Evolutionary conservation across 1,140 invertebrate genomes (phyloP), one percentile per base, ranked within the genome.

Genomic region (Caerostris darwini): DNA sequence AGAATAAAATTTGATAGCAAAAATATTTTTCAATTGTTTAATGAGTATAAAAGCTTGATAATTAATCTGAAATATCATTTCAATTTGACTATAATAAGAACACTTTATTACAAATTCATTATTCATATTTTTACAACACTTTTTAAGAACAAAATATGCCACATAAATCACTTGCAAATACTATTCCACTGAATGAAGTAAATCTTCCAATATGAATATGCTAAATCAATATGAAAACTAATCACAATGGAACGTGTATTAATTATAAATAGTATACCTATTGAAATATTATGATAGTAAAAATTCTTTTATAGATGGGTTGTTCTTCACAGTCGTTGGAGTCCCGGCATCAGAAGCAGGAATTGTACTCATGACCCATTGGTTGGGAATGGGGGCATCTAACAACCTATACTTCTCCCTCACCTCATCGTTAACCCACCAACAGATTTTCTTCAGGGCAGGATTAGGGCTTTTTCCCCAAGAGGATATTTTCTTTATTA

Each of bases 371-470:
- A 50, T 50, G 53, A 77, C 71, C 95, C 95, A 96, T 10, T 92
- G 95, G 95, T 97, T 97, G 3, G 97, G 96, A 53, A 97, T 90
- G 3, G 95, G 95, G 0, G 97, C 94, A 10, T 97, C 96, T 50
- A 95, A 95, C 1, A 97, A 95, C 0, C 96, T 96, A 95, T 97
- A 97, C 95, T 97, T 96, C 19, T 97, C 96, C 7, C 96, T 92
- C 7, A 97, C 95, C 4, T 97, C 97, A 12, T 97, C 96, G 4
- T 96, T 95, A 4, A 98, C 97, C 93, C 97, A 97, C 98, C 98
- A 98, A 95, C 97, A 97, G 7, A 7, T 17, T 81, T 93, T 89
- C 12, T 94, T 94, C 2, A 77, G 7, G 53, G 90, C 14, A 3
- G 85, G 69, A 19, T 83, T 61, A 5, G 58, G 34, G 71, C 58